phyloP scores from a whole-genome alignment of 2,113 vertebrate genomes.

The Heloderma charlesbogerti region DNA sequence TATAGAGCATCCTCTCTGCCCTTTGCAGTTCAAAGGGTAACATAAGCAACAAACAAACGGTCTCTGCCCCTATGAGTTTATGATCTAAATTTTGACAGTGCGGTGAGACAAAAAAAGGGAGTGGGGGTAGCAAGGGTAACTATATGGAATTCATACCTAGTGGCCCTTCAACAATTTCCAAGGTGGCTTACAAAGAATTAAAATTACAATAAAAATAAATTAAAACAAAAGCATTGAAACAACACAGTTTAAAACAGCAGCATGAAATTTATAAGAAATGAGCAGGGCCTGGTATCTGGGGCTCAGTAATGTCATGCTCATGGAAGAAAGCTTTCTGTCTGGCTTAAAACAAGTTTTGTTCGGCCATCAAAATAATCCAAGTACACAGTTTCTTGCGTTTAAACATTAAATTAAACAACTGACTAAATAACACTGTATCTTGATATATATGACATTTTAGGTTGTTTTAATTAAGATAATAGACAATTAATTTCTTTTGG shows the following conservation, averaged over 20 bases:
- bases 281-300: neutral
- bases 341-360: neutral
- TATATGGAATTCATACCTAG: no score
- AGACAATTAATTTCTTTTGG: neutral
- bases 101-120: neutral
- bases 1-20: neutral
- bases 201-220: neutral
- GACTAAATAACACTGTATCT: neutral
- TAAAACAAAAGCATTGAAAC: neutral
- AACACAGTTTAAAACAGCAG: neutral
- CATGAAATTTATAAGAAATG: neutral
- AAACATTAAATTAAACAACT: neutral
- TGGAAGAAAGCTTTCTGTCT: slow-evolving; percentile 21
- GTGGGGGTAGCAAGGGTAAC: neutral
- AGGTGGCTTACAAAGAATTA: neutral
- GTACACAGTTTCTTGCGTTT: neutral
- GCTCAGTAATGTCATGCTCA: neutral
- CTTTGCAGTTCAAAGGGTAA: neutral
- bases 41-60: neutral
- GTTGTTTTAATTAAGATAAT: neutral
- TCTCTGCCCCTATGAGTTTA: neutral
- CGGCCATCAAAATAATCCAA: neutral
- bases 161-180: no score
- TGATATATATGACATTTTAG: neutral
- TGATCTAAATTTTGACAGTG: neutral